Base-by-base conservation (phyloP, 2,888 invertebrate genomes). In the Standfussiana lucernea region DNA sequence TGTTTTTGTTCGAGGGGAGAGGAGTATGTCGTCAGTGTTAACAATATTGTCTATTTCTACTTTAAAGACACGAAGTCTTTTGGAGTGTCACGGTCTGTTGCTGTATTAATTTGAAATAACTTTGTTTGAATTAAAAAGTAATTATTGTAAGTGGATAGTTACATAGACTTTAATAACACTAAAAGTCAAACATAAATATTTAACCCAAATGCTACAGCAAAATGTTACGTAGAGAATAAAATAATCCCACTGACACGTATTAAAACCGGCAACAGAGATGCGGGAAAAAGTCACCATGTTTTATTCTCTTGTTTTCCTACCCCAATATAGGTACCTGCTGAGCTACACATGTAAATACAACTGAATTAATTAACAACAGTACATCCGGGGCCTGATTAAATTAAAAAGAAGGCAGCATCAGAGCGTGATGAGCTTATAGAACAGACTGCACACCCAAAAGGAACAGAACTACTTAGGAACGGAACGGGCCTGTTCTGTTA, bases 351-450 rank as follows among this genome's bases (percentile, higher is more conserved):
- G 72, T 83, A 83, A 83, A 78, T 79, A 83, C 62, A 67, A 62
- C 79, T 50, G 47, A 83, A 83, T 83, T 83, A 86, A 86, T 86
- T 86, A 83, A 75, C 45, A 66, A 15, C 42, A 65, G 47, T 70
- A 83, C 71, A 74, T 68, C 37, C 65, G 32, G 24, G 71, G 65
- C 3, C 72, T 79, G 80, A 84, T 84, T 86, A 75, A 75, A 84
- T 86, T 86, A 79, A 88, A 83, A 82, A 82, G 68, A 85, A 85
- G 72, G 77, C 74, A 77, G 64, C 67, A 80, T 83, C 79, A 73
- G 72, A 66, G 72, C 80, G 74, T 75, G 80, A 85, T 78, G 77
- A 83, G 70, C 72, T 74, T 74, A 50, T 79, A 70, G 85, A 80
- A 75, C 68, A 68, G 77, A 76, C 79, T 74, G 62, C 50, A 67